Conservation (phyloP, 2,888 invertebrate genomes). For the Gortyna flavago region DNA sequence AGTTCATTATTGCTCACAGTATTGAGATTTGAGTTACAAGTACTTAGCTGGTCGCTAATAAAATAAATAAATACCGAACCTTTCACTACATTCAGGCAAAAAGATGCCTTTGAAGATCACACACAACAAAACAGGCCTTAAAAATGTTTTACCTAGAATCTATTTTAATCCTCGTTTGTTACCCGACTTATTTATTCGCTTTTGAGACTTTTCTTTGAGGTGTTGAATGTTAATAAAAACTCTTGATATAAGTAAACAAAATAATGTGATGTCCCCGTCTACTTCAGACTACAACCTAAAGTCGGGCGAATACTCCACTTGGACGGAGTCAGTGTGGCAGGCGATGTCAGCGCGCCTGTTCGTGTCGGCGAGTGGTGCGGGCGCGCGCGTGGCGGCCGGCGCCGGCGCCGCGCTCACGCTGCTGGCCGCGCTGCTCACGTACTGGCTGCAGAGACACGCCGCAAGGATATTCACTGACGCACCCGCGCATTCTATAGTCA, state of each 20-base stretch:
- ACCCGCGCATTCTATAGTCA: conserved; percentile 59
- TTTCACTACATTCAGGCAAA: background rate
- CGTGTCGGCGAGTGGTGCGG: conserved; percentile 91
- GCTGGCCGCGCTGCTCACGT: conserved; percentile 77
- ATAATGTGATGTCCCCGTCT: background rate
- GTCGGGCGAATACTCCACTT: conserved; percentile 94
- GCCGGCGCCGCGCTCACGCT: conserved; percentile 74
- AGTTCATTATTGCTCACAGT: conserved; percentile 46
- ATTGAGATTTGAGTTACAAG: conserved; percentile 1
- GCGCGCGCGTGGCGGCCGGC: conserved; percentile 77
- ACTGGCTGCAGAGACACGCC: conserved; percentile 77
- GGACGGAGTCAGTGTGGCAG: conserved; percentile 97
- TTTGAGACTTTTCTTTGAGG: background rate
- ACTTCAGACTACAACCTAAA: conserved; percentile 93
- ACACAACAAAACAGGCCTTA: background rate
- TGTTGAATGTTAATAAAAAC: background rate
- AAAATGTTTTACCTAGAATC: background rate
- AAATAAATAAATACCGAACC: background rate
- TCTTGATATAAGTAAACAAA: background rate
- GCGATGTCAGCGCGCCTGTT: conserved; percentile 94
- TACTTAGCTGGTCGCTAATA: background rate
- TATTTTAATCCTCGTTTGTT: background rate
- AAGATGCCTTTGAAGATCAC: background rate
- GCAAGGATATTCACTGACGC: conserved; percentile 71
- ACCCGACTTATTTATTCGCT: background rate